Base-by-base conservation (phyloP, 2,113 vertebrate genomes). In the Lepisosteus oculatus region DNA sequence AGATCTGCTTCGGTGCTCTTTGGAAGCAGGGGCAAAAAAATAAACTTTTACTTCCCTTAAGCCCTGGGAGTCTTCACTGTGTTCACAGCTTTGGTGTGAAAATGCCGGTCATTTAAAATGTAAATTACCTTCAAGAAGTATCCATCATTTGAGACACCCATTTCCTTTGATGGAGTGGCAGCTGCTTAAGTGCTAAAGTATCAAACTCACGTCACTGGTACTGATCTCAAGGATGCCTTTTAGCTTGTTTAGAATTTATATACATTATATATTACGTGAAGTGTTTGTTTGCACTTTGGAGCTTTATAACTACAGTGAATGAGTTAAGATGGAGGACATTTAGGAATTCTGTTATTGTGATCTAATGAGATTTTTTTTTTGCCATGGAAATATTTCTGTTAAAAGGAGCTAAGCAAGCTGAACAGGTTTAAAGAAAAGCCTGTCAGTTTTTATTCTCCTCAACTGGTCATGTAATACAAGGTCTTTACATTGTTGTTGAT, bases 31-130 rank as follows among this genome's bases (percentile, higher is more conserved):
- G 44, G 13, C 14, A 8, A 42, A 67, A 69, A 76, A 84, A 66
- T 74, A 64, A 67, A 67, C 56, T 74, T 74, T 69, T 45, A n/a
- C 57, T n/a, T 59, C 47, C 56, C 57, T 3, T 42, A 72, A 65
- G 55, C 70, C 66, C 0, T 0, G 41, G 42, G 74, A 68, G 9
- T 61, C 77, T 6, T 79, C 72, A 68, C 6, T 77, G n/a, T 74
- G 72, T 68, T 80, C 69, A 5, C 77, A 17, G 55, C 54, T 84
- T 61, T 56, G 64, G 72, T 78, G 80, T 86, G 79, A 80, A 87
- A 74, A 83, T 72, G 67, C 68, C 71, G 77, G 68, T 11, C 57
- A 84, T 84, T 85, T 81, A 76, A 85, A 83, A 87, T 84, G 79
- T 77, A 85, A 86, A 85, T 81, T 68, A 66, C 64, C 61, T 70